Percentiles rank a stretch among this genome's conserved stretches.
These are phyloP conservation scores for Macrochelys suwanniensis DNA, from an alignment of 2,797 vertebrate species.

Conservation along the genomic window DNA sequence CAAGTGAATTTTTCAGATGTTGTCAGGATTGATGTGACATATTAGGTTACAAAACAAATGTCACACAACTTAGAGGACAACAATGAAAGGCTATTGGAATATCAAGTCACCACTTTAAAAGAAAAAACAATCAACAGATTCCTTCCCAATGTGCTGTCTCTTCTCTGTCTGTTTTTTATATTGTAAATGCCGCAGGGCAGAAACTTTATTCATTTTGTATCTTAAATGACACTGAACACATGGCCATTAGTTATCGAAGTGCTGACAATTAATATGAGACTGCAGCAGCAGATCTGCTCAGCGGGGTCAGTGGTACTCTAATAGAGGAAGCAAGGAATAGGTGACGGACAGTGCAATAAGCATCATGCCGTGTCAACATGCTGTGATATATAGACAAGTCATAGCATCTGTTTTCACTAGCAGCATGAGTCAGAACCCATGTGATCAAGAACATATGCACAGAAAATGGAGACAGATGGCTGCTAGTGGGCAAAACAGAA, in stretches of 20 bases:
- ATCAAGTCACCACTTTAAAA: background rate
- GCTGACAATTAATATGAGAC: background rate
- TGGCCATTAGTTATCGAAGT: background rate
- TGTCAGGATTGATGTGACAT: background rate
- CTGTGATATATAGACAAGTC: background rate
- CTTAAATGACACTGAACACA: background rate
- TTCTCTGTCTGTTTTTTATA: background rate
- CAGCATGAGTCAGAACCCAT: slow-evolving; percentile 21
- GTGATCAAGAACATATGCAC: slow-evolving; percentile 21
- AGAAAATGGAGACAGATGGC: slow-evolving; percentile 40
- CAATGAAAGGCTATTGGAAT: background rate
- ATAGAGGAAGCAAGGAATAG: background rate
- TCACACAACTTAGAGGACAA: background rate
- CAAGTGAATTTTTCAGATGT: background rate
- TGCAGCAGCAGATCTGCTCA: background rate
- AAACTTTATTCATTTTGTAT: background rate
- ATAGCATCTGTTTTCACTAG: background rate
- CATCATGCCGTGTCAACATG: background rate
- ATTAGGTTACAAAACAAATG: background rate
- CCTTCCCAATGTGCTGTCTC: background rate
- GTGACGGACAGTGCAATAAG: background rate
- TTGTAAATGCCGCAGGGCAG: background rate
- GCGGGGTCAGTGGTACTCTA: background rate
- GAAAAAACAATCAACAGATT: background rate
- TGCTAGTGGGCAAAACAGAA: background rate